Base-by-base conservation (phyloP, 2,888 invertebrate species). In the Penaeus monodon region DNA sequence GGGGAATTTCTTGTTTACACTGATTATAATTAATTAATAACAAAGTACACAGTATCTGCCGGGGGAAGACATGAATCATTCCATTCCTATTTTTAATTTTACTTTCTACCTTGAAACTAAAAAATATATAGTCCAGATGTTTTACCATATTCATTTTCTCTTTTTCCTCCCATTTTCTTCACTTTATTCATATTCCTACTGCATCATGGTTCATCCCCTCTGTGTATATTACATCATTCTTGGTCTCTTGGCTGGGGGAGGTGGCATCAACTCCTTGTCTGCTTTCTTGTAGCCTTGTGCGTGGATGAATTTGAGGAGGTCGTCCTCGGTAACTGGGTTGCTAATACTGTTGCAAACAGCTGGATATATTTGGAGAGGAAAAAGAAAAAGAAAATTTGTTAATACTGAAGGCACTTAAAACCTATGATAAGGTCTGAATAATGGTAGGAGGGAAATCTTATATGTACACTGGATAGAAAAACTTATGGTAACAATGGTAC, bases 301-400 rank as follows among this genome's bases (percentile, higher is more conserved):
- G 44, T 95, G 94, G 90, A 97, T 97, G 92, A 93, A 96, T 81
- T 95, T 94, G 76, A 98, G 92, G 22, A 99, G 94, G 87, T 93
- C 93, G 89, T 97, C 96, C 92, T 96, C 96, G 0, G 98, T 98
- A 2, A 99, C 95, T 0, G 99, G 99, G 91, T 95, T 92, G 68
- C 92, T 92, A 92, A 99, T 98, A 92, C 96, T 97, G 84, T 95
- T 94, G 91, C 94, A 95, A 68, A 99, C 98, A 90, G 96, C 97
- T 96, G 49, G 49, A 49, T 12, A 14, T 49, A 49, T 14, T 49
- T 10, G 12, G 10, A 49, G 49, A 14, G 49, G 49, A 49, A 49
- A 49, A 49, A 93, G 29, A 94, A 94, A 87, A 90, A 84, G 90
- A 90, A 27, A 33, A 27, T 6, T 38, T 14, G 38, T 20, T n/a